These are phyloP conservation scores for Luperina nickerlii DNA, from an alignment of 2,888 invertebrate species.

Conservation along the genomic window DNA sequence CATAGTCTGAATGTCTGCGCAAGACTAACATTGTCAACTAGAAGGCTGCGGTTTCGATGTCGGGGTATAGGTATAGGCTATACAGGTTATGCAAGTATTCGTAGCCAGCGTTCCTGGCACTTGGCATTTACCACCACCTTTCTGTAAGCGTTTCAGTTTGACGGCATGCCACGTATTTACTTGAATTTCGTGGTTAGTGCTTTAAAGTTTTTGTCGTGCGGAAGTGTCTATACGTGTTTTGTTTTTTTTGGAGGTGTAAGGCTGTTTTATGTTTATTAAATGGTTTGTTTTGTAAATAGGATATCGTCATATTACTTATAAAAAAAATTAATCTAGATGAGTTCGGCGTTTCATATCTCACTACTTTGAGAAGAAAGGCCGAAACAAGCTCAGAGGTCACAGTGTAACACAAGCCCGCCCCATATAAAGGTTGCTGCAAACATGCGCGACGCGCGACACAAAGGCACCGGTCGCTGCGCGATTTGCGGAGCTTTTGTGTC, in stretches of 20 bases:
- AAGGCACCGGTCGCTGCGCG: too few species aligned
- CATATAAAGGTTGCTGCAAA: too few species aligned
- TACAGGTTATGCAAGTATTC: slow-evolving; percentile 80
- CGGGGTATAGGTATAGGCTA: slow-evolving; percentile 64
- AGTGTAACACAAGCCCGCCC: too few species aligned
- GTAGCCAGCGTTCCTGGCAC: slow-evolving; percentile 67
- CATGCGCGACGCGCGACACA: too few species aligned
- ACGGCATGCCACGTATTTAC: slow-evolving; percentile 31
- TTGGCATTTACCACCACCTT: slow-evolving; percentile 66
- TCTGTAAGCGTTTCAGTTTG: slow-evolving; percentile 51
- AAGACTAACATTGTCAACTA: slow-evolving; percentile 79
- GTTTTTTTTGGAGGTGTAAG: not conserved
- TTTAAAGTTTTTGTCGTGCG: slow-evolving; percentile 23
- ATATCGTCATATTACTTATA: not conserved
- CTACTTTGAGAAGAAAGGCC: not conserved
- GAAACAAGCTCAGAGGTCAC: not conserved
- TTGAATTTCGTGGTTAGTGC: slow-evolving; percentile 19
- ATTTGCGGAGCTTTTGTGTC: too few species aligned
- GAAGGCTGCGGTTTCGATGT: slow-evolving; percentile 74
- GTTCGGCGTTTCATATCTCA: too few species aligned
- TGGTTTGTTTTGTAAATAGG: not conserved
- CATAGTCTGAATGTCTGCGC: slow-evolving; percentile 81
- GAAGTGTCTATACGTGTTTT: slow-evolving; percentile 4
- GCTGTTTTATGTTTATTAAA: not conserved
- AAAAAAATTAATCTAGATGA: not conserved